phyloP scores from a whole-genome alignment of 1,140 invertebrate species.

The Rhopalosiphum padi region DNA sequence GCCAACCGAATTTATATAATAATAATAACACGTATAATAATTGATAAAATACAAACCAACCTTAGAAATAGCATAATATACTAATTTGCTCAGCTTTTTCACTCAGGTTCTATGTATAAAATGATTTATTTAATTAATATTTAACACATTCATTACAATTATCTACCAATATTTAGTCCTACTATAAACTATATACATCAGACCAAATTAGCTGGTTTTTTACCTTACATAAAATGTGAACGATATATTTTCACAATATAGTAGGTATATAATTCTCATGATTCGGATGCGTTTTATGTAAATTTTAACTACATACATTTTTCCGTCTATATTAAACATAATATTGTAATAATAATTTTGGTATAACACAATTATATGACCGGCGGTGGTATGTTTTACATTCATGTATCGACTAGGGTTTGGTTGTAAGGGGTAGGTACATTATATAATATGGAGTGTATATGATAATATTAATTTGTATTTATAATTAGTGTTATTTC shows the following conservation, averaged over 20 bases:
- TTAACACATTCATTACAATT: not conserved
- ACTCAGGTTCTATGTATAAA: not conserved
- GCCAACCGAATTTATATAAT: not conserved
- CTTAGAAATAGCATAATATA: not conserved
- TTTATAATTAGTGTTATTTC: not conserved
- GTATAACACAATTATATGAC: not conserved
- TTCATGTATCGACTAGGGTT: not conserved
- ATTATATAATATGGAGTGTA: not conserved
- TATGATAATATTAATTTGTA: not conserved
- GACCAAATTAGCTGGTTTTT: fast-evolving
- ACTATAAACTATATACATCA: not conserved
- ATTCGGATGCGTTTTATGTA: too few relatives aligned
- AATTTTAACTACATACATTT: not conserved
- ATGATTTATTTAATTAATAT: not conserved
- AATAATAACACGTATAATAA: too few relatives aligned
- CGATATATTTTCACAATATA: not conserved
- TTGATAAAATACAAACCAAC: not conserved
- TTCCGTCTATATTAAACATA: not conserved
- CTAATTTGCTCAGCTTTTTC: not conserved
- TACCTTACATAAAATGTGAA: not conserved
- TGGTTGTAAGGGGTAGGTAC: not conserved
- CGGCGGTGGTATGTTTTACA: not conserved
- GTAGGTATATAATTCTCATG: too few relatives aligned
- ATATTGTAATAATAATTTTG: not conserved
- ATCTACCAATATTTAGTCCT: not conserved